Conservation (phyloP, 2,797 vertebrate genomes). For the Kryptolebias ocellatus region DNA sequence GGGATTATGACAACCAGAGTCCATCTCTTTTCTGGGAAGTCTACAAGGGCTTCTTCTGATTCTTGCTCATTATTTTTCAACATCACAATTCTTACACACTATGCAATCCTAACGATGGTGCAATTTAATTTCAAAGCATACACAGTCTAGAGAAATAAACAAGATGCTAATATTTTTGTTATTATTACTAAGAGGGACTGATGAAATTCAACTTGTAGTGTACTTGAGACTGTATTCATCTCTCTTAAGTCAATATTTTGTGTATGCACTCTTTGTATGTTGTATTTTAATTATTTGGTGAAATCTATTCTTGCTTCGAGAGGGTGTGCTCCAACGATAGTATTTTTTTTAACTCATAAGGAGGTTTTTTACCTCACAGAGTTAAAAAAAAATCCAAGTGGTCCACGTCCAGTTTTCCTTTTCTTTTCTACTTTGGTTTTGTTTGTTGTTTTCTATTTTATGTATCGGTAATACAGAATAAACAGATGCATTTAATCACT, state of each 20-base stretch:
- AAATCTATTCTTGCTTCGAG: constrained; percentile 62
- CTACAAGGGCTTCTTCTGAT: constrained; percentile 61
- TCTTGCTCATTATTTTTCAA: constrained; percentile 51
- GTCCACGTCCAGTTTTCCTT: constrained; percentile 61
- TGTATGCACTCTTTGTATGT: constrained; percentile 72
- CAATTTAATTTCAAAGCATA: constrained; percentile 70
- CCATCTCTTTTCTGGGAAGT: constrained; percentile 57
- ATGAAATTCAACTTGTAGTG: constrained; percentile 60
- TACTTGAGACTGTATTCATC: constrained; percentile 66
- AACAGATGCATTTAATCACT: constrained; percentile 74
- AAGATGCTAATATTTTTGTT: constrained; percentile 70
- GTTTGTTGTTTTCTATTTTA: constrained; percentile 84
- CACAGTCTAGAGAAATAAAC: constrained; percentile 65
- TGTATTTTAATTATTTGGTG: constrained; percentile 72
- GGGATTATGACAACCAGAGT: constrained; percentile 35
- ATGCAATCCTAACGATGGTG: constrained; percentile 79
- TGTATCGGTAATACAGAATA: constrained; percentile 76
- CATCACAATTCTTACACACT: constrained; percentile 73
- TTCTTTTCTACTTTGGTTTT: constrained; percentile 80
- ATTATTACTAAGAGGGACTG: constrained; percentile 62
- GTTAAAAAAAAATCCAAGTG: constrained; percentile 50
- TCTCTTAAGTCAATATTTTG: constrained; percentile 70
- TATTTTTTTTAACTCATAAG: constrained; percentile 51
- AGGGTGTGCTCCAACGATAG: constrained; percentile 54
- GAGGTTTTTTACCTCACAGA: constrained; percentile 53